These are phyloP conservation scores for Drosophila saltans DNA, from an alignment of 1,140 invertebrate species.

Conservation along the genomic window DNA sequence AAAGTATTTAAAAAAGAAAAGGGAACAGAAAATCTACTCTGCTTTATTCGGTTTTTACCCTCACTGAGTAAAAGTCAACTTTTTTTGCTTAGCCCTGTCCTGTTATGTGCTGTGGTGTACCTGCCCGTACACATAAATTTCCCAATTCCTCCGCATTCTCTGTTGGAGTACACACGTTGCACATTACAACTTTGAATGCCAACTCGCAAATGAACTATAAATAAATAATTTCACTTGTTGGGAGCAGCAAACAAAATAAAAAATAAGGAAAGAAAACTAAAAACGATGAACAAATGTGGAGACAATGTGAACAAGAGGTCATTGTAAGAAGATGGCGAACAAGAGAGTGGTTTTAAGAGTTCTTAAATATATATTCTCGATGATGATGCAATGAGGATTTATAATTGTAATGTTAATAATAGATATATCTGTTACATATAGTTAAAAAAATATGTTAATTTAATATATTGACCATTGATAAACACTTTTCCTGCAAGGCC, in stretches of 20 bases:
- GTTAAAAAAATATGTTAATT: no score
- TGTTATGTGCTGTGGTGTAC: slow-evolving; percentile 42
- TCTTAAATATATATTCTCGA: no score
- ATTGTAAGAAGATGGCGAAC: slow-evolving; percentile 21
- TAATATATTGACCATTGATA: no score
- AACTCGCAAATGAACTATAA: slow-evolving; percentile 78
- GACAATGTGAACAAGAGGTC: slow-evolving; percentile 31
- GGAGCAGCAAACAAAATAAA: slow-evolving; percentile 40
- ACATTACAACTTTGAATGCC: slow-evolving; percentile 70
- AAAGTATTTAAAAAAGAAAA: neutral
- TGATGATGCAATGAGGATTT: no score
- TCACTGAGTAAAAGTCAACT: slow-evolving; percentile 62
- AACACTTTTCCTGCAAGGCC: no score
- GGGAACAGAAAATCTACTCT: no score
- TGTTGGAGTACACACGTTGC: slow-evolving; percentile 33
- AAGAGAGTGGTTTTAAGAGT: neutral
- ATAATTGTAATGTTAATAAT: no score
- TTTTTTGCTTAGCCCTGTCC: neutral
- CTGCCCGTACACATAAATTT: slow-evolving; percentile 56
- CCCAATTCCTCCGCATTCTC: slow-evolving; percentile 25
- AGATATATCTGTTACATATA: no score
- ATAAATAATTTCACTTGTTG: slow-evolving; percentile 76
- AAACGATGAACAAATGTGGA: slow-evolving; percentile 25
- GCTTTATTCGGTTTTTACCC: slow-evolving; percentile 19
- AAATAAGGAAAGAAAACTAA: slow-evolving; percentile 10